phyloP scores from a whole-genome alignment of 2,113 vertebrate genomes.

The Ochotona curzoniae region DNA sequence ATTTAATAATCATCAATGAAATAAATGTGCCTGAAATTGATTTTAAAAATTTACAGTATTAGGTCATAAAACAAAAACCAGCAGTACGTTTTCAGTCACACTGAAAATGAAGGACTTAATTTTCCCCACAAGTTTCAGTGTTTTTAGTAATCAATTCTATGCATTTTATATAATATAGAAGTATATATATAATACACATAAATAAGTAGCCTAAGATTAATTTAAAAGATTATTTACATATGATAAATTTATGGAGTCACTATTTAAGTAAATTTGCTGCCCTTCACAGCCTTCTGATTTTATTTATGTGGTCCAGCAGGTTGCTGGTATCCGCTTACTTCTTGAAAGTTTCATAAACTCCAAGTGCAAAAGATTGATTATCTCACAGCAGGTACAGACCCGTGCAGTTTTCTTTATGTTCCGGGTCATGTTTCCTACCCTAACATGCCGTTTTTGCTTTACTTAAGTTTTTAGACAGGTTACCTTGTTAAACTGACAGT shows the following conservation, averaged over 20 bases:
- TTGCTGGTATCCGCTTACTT: slow-evolving; percentile 71
- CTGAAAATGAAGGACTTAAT: slow-evolving; percentile 87
- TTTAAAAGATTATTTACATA: slow-evolving; percentile 80
- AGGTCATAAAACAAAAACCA: slow-evolving; percentile 86
- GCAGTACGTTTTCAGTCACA: slow-evolving; percentile 89
- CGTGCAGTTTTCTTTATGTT: slow-evolving; percentile 42
- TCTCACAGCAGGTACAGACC: slow-evolving; percentile 43
- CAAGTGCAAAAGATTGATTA: slow-evolving; percentile 62
- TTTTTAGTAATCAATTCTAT: slow-evolving; percentile 89
- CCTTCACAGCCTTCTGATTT: slow-evolving; percentile 74
- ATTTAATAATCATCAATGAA: slow-evolving; percentile 89
- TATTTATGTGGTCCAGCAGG: slow-evolving; percentile 75
- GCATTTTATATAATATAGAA: slow-evolving; percentile 88
- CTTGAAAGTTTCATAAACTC: slow-evolving; percentile 80
- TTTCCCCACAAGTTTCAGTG: slow-evolving; percentile 86
- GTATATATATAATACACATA: slow-evolving; percentile 82
- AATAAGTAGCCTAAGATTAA: slow-evolving; percentile 81
- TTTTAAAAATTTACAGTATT: slow-evolving; percentile 89
- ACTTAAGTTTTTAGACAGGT: slow-evolving; percentile 70
- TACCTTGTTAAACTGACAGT: slow-evolving; percentile 74
- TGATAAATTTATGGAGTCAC: slow-evolving; percentile 79
- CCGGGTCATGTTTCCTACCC: slow-evolving; percentile 73
- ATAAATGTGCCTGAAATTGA: slow-evolving; percentile 90
- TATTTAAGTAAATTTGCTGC: slow-evolving; percentile 74
- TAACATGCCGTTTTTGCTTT: slow-evolving; percentile 74